Base-by-base conservation (phyloP, 2,797 vertebrate genomes). In the Hoplostethus atlanticus region DNA sequence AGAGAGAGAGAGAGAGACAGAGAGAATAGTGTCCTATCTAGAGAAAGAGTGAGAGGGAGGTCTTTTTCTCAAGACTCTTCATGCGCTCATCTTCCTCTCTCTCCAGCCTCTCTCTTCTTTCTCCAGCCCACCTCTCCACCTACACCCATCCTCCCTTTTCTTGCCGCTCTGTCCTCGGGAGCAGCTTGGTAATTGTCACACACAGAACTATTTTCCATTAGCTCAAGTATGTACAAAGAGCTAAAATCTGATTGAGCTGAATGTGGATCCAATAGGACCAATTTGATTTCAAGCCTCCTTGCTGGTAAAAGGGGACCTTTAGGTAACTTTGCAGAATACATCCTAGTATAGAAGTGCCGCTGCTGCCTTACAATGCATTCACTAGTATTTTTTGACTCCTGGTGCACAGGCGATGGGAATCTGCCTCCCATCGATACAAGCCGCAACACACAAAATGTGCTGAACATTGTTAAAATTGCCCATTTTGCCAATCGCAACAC, bases 1-100 rank as follows among this genome's bases (percentile, higher is more conserved):
- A 42, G 50, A 34, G 48, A 28, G 30, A 36, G 50, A 7, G 12
- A 25, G 36, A 53, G 48, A 64, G 74, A 25, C 67, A 80, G 70
- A 79, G 79, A 86, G 85, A 86, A 89, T 86, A 72, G 77, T 76
- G 64, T 85, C 80, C 74, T 94, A 93, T 80, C 90, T 83, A 86
- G 64, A 88, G 81, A 83, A 69, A 53, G 44, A 80, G 81, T 47
- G 63, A 88, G 83, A 85, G 88, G 88, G 81, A 85, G 83, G 89
- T 89, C 89, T 90, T 84, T 88, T 85, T 69, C 85, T 91, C 84
- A 85, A 84, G 87, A 92, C 85, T 92, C 88, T 94, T 89, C 84
- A 91, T 87, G 77, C 58, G 75, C 77, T 82, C 88, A 89, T 90
- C 89, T 90, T 87, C 82, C 87, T 89, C 90, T 90, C 89, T 84